These are phyloP conservation scores for Hyaena hyaena DNA, from an alignment of 2,113 vertebrate genomes.

Conservation along the genomic window DNA sequence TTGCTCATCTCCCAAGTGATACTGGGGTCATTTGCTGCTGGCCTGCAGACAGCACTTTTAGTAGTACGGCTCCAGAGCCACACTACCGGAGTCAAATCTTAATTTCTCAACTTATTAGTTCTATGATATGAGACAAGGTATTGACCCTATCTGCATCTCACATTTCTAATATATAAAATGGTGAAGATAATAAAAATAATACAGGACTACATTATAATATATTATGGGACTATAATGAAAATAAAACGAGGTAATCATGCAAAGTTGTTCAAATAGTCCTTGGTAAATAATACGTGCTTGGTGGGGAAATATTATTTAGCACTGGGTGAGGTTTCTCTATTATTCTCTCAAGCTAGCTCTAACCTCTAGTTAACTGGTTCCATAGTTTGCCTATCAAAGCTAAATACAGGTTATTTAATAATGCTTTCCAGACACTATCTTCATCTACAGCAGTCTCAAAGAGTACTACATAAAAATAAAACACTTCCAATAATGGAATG, in stretches of 20 bases:
- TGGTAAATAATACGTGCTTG: background rate
- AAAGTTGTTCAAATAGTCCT: background rate
- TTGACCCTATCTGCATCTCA: background rate
- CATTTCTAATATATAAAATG: background rate
- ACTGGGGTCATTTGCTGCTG: background rate
- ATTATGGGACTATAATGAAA: background rate
- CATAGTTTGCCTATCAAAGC: background rate
- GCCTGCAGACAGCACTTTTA: background rate
- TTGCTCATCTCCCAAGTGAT: background rate
- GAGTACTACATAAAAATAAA: background rate
- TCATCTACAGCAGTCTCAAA: background rate
- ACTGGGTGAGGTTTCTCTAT: background rate
- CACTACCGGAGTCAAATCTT: background rate
- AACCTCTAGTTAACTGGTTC: background rate
- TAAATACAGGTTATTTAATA: background rate
- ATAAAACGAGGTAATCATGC: background rate
- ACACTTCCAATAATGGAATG: background rate
- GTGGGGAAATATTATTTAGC: background rate
- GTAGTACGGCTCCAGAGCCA: background rate
- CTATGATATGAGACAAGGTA: background rate
- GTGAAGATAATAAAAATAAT: background rate
- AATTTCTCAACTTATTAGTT: background rate
- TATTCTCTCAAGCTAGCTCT: background rate
- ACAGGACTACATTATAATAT: background rate
- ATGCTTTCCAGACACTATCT: background rate